phyloP scores from a whole-genome alignment of 2,888 invertebrate species.

The Eupeodes luniger region DNA sequence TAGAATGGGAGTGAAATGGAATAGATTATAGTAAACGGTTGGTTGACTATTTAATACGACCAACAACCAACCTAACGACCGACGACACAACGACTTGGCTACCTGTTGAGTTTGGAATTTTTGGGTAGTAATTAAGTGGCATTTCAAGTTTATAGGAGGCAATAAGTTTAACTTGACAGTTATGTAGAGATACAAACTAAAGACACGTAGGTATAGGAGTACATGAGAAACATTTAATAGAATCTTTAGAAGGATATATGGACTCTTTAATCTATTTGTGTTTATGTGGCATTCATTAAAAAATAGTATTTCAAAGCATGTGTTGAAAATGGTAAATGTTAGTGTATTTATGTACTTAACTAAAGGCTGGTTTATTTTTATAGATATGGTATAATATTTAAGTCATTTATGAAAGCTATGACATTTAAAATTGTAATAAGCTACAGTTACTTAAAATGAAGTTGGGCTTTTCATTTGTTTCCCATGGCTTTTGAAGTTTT shows the following conservation, averaged over 20 bases:
- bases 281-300: constrained; percentile 4
- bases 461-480: too few relatives aligned
- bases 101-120: constrained; percentile 71
- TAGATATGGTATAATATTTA: too few relatives aligned
- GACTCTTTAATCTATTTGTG: neutral
- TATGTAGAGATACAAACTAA: neutral
- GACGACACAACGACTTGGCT: constrained; percentile 21
- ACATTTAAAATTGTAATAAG: too few relatives aligned
- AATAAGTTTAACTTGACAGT: constrained; percentile 63
- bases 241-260: neutral
- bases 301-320: neutral
- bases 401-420: too few relatives aligned
- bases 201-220: neutral
- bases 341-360: too few relatives aligned
- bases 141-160: constrained; percentile 63
- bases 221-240: neutral
- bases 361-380: too few relatives aligned
- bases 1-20: constrained; percentile 70
- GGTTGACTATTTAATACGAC: neutral
- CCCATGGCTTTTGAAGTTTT: too few relatives aligned
- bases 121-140: constrained; percentile 60
- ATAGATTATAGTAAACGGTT: constrained; percentile 36
- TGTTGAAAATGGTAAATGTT: constrained; percentile 6
- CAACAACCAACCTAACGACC: too few relatives aligned
- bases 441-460: too few relatives aligned